Percentiles rank a stretch among this genome's conserved stretches.
Conservation (phyloP, 2,113 vertebrate species). For the Erinaceus europaeus region DNA sequence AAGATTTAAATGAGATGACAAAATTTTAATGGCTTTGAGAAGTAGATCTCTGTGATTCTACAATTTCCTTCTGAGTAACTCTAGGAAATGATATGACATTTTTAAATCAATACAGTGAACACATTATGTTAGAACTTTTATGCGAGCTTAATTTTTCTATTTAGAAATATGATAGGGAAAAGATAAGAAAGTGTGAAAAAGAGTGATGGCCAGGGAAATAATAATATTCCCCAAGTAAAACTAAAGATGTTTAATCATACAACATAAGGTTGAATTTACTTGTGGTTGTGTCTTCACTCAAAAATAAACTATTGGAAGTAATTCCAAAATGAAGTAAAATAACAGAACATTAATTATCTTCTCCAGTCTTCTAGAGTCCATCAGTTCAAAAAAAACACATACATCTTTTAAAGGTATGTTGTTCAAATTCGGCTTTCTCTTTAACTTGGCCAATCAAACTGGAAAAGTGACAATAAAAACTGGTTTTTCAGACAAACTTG, state of each 20-base stretch:
- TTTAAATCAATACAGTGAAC: not conserved
- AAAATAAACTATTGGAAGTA: not conserved
- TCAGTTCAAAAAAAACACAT: not conserved
- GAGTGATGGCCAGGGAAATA: not conserved
- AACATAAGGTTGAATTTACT: not conserved
- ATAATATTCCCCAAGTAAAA: not conserved
- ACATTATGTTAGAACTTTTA: not conserved
- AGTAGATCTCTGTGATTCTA: not conserved
- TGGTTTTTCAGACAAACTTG: not conserved
- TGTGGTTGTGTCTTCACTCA: not conserved
- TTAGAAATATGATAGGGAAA: not conserved
- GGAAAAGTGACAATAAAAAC: not conserved
- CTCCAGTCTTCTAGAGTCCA: not conserved
- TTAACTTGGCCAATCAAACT: not conserved
- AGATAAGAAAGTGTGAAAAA: not conserved
- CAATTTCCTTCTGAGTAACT: not conserved
- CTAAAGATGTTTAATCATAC: not conserved
- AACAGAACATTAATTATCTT: not conserved
- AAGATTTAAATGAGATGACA: not conserved
- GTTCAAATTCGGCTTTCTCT: not conserved
- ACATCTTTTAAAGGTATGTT: not conserved
- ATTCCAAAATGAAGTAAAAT: not conserved
- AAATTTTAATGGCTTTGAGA: not conserved
- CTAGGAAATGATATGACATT: not conserved
- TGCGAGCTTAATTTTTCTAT: not conserved